Evolutionary conservation across 2,113 vertebrate genomes (phyloP).

Genomic region (Corapipo altera): DNA sequence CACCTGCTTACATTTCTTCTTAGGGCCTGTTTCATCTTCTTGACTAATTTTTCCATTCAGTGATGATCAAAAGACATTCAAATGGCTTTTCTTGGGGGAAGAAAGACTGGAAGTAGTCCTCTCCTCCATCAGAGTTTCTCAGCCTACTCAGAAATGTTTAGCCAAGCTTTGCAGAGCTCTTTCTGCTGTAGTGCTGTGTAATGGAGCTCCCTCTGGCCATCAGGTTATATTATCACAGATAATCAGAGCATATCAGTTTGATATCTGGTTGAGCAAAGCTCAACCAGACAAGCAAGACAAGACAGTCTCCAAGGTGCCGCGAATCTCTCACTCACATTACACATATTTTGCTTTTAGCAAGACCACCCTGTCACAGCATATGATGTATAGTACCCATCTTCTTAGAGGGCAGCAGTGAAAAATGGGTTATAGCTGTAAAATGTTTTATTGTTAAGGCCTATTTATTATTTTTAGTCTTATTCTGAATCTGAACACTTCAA

Average conservation of each 20-base stretch:
- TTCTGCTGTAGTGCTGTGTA: not conserved
- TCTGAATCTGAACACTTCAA: not conserved
- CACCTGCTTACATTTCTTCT: not conserved
- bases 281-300: conserved; percentile 46
- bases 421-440: not conserved
- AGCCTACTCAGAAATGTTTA: not conserved
- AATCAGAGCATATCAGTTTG: conserved; percentile 49
- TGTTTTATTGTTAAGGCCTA: not conserved
- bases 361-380: conserved; percentile 34
- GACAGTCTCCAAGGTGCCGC: conserved; percentile 11
- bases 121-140: not conserved
- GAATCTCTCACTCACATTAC: conserved; percentile 20
- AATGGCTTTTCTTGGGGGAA: not conserved
- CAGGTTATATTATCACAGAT: conserved; percentile 41
- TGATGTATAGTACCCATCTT: not conserved
- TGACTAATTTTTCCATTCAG: not conserved
- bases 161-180: not conserved
- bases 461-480: not conserved
- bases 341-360: conserved; percentile 45
- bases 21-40: not conserved
- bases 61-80: not conserved
- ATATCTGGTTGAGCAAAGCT: conserved; percentile 42
- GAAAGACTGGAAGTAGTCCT: not conserved
- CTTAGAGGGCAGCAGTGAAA: not conserved
- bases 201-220: conserved; percentile 37